Conservation (phyloP, 2,113 vertebrate genomes). For the Herpetotheres cachinnans region DNA sequence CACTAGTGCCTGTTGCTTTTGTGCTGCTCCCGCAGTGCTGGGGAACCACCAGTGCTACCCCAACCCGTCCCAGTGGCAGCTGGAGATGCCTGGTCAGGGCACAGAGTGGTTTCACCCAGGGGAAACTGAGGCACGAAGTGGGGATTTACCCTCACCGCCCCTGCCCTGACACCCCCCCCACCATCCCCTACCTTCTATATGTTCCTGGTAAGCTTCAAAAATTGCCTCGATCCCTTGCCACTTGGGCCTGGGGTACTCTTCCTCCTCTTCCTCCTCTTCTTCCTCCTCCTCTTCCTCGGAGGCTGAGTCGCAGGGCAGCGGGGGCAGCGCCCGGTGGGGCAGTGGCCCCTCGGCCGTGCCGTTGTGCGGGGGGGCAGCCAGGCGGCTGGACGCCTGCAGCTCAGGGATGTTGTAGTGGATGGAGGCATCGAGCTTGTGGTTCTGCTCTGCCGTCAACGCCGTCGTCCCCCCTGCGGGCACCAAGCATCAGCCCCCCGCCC, state of each 20-base stretch:
- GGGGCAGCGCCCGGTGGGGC: slow-evolving; percentile 62
- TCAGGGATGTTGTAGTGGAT: slow-evolving; percentile 98
- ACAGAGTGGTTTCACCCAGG: background rate
- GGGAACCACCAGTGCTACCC: background rate
- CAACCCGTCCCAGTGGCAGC: background rate
- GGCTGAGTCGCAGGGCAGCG: slow-evolving; percentile 77
- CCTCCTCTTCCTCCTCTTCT: slow-evolving; percentile 71
- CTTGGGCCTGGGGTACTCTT: slow-evolving; percentile 77
- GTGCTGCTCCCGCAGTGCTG: background rate
- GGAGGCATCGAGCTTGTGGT: slow-evolving; percentile 87
- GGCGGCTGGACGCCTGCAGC: slow-evolving; percentile 80
- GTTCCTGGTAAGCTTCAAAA: slow-evolving; percentile 98
- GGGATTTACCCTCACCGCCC: background rate
- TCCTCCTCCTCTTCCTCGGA: slow-evolving; percentile 77
- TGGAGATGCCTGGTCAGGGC: rapidly evolving
- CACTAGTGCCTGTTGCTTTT: background rate
- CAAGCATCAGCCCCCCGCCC: background rate
- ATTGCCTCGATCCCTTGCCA: slow-evolving; percentile 97
- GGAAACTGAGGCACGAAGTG: rapidly evolving
- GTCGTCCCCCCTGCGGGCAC: slow-evolving; percentile 71
- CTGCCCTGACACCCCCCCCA: background rate
- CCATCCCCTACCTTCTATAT: slow-evolving; percentile 84
- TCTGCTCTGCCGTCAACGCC: slow-evolving; percentile 81
- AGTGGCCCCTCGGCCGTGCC: slow-evolving; percentile 81
- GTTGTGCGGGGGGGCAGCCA: slow-evolving; percentile 78